These are phyloP conservation scores for Apodemus speciosus DNA, from an alignment of 2,113 vertebrate genomes.

Conservation along the genomic window DNA sequence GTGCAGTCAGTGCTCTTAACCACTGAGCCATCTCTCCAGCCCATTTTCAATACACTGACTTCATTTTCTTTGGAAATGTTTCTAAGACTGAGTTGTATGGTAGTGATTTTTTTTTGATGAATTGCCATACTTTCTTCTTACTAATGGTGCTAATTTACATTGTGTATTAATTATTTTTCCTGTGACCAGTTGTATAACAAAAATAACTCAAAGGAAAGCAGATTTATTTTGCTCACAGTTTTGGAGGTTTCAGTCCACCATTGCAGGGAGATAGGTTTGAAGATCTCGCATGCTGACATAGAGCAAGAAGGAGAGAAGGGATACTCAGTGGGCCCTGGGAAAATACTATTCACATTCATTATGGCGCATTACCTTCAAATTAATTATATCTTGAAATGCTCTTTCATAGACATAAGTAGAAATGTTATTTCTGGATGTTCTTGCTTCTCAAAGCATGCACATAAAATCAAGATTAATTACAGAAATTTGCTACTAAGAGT, in stretches of 20 bases:
- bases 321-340: background rate
- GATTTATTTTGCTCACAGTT: background rate
- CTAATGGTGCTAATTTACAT: background rate
- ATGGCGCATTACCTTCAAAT: background rate
- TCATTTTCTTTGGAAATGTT: background rate
- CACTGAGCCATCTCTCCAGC: too few species aligned
- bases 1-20: too few species aligned
- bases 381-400: background rate
- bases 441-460: background rate
- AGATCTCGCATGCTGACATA: background rate
- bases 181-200: background rate
- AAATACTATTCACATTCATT: background rate
- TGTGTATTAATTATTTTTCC: background rate
- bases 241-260: background rate
- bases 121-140: background rate
- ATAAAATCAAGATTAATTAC: background rate
- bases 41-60: background rate
- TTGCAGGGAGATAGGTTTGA: background rate
- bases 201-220: background rate
- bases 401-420: background rate
- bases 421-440: background rate
- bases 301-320: background rate
- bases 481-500: background rate
- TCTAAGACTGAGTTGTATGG: background rate
- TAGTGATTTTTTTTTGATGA: background rate